These are phyloP conservation scores for Tethya wilhelma DNA, from an alignment of 37 sponge, comb jelly and placozoan genomes.

Conservation along the genomic window DNA sequence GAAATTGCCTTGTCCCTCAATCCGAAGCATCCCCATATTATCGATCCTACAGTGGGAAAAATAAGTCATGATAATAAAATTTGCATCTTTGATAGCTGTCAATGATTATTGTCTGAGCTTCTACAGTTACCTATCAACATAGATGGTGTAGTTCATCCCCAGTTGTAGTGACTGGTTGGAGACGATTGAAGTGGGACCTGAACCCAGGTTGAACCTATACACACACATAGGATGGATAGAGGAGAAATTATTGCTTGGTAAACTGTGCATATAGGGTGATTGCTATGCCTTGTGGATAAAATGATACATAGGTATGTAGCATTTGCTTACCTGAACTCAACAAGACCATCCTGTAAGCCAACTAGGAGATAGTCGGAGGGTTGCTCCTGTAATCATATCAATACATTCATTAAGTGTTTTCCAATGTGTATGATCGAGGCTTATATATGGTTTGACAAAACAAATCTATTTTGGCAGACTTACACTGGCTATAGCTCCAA, in stretches of 20 bases:
- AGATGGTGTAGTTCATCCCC: conserved; percentile 44
- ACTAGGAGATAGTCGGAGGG: conserved; percentile 47
- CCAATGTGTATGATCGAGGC: not conserved
- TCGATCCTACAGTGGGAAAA: conserved; percentile 23
- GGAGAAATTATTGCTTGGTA: no score
- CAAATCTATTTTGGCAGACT: not conserved
- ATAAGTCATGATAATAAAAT: not conserved
- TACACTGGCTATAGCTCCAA: conserved; percentile 43
- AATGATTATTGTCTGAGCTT: not conserved
- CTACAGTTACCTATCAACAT: conserved; percentile 29
- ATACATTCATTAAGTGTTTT: no score
- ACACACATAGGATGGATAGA: no score
- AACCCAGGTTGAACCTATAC: conserved; percentile 67
- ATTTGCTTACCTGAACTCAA: conserved; percentile 31
- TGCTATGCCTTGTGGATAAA: not conserved
- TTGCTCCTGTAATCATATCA: no score
- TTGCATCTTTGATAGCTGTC: not conserved
- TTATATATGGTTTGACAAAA: not conserved
- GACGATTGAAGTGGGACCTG: conserved; percentile 15
- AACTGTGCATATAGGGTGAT: not conserved
- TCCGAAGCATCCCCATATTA: conserved; percentile 15
- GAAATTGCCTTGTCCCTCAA: conserved; percentile 29
- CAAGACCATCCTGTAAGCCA: conserved; percentile 26
- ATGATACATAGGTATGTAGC: not conserved
- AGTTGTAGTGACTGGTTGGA: conserved; percentile 38